These are phyloP conservation scores for Triops longicaudatus DNA, from an alignment of 1,140 invertebrate genomes.

Conservation along the genomic window DNA sequence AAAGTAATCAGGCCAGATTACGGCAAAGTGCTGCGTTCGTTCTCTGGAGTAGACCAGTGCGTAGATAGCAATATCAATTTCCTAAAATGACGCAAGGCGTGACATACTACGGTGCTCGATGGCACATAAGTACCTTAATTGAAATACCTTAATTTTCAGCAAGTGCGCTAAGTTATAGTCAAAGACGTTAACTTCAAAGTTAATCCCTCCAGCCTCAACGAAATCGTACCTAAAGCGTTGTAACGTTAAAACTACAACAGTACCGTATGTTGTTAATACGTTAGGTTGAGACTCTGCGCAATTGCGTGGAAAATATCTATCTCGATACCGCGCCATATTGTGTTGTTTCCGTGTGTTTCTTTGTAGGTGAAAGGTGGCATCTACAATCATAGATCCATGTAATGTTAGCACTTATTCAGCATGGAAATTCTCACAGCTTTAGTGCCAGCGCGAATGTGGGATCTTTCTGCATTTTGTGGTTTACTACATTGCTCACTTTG, in stretches of 20 bases:
- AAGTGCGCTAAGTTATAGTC: neutral
- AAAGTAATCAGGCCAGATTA: neutral
- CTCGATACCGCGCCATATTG: neutral
- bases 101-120: neutral
- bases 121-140: no score
- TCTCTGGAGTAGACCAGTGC: neutral
- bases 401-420: neutral
- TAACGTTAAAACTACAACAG: neutral
- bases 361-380: neutral
- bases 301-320: neutral
- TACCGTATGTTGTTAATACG: neutral
- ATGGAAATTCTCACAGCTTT: neutral
- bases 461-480: neutral
- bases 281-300: neutral
- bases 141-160: neutral
- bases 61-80: neutral
- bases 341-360: neutral
- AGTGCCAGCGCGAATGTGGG: neutral
- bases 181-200: neutral
- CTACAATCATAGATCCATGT: neutral
- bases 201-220: neutral
- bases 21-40: neutral
- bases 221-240: neutral
- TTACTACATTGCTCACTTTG: neutral
- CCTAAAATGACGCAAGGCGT: neutral